Evolutionary conservation across 2,797 vertebrate genomes (phyloP), one percentile per base, ranked within the genome.

Genomic region (Clarias platycephalus): DNA sequence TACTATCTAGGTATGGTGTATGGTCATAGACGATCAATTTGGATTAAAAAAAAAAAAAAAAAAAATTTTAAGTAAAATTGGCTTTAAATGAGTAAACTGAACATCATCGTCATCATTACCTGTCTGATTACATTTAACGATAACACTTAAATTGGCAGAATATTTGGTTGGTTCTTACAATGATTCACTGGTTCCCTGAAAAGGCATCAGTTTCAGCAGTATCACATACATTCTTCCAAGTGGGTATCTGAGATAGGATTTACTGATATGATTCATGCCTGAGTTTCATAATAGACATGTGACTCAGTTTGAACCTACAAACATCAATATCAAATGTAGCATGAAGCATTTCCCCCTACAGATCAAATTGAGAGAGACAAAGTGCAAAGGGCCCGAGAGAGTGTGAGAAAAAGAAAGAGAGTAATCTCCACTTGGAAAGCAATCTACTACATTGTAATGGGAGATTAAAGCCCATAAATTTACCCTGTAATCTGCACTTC

Each of bases 381-480:
- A 62, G 22, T 40, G 31, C 31, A 62, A 78, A 77, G 28, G 16
- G 55, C 28, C 55, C 40, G 3, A 74, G 49, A 15, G 49, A 71
- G 34, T 26, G 80, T n/a, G 62, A 66, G 58, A 62, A 34, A 72
- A 40, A 63, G 49, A 31, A 49, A 70, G 0, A 55, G 72, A 88
- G 82, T 92, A 89, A 91, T 91, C 85, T 86, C 84, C 90, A 83
- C 87, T 90, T 90, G 91, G 83, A 87, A 84, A 89, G 90, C 89
- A 84, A 82, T 88, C 81, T 87, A 58, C 79, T 34, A 37, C 31
- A 20, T 90, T 92, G 92, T 91, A 89, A 93, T 91, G 87, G 88
- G 91, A 92, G 87, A 91, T 91, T 94, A 90, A 91, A 90, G 86
- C 84, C 58, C 88, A 89, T 92, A 90, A 67, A 88, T 92, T 92